Evolutionary conservation across 2,888 invertebrate genomes (phyloP), one percentile per base, ranked within the genome.

Genomic region (Chrysomela aeneicollis): DNA sequence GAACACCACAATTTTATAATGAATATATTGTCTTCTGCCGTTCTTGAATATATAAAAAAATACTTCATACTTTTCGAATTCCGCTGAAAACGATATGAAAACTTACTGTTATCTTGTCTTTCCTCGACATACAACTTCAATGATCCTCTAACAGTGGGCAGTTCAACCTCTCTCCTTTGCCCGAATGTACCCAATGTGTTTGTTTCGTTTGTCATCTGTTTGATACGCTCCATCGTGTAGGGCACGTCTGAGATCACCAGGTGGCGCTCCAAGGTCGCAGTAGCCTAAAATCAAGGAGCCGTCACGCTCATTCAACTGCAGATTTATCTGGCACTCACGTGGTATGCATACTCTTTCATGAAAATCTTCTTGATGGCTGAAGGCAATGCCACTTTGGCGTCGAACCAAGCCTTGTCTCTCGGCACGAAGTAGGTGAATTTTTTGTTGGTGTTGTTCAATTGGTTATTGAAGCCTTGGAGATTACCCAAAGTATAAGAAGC

Each of bases 381-480:
- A 5, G 95, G 95, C 76, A 90, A 89, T 70, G 87, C 87, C 61
- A 89, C 85, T 80, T 89, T 88, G 72, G 92, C 90, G 74, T 90
- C 89, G 55, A 88, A 86, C 97, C 97, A 97, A 59, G 95, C 97
- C 77, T 89, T 90, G 79, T 98, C 92, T 35, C 92, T 88, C 0
- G 97, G 97, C 9, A 94, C 95, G 78, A 97, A 96, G 83, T 93
- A 94, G 0, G 97, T 97, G 83, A 91, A 96, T 61, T 92, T 89
- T 74, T 90, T 90, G 66, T 87, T 88, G 70, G 89, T 87, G 72
- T 92, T 90, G 76, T 89, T 89, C 66, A 96, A 84, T 78, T 91
- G 91, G 15, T 88, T 85, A 82, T 95, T 95, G 83, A 95, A 95
- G 74, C 87, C 86, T 72, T 90, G 89, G 63, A 90, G 87, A 71